phyloP scores from a whole-genome alignment of 2,113 vertebrate species.

The Mugil cephalus region DNA sequence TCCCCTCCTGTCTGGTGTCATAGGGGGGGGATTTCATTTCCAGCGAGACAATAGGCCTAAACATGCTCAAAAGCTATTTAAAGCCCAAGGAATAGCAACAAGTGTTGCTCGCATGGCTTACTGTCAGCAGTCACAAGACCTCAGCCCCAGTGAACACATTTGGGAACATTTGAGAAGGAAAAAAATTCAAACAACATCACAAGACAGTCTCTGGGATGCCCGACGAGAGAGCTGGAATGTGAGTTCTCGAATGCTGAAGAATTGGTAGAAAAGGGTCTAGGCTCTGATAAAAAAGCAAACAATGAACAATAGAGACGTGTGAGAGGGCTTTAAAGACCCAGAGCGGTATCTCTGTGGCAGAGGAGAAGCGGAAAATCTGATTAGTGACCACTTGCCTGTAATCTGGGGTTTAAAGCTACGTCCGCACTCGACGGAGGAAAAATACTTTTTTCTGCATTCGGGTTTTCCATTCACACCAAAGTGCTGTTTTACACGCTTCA shows the following conservation, averaged over 20 bases:
- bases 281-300: constrained; percentile 18
- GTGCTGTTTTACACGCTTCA: neutral
- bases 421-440: constrained; percentile 16
- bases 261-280: neutral
- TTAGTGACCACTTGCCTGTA: constrained; percentile 26
- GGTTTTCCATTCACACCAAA: neutral
- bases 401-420: constrained; percentile 24
- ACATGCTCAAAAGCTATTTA: constrained; percentile 34
- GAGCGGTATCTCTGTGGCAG: neutral
- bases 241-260: neutral
- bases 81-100: constrained; percentile 31
- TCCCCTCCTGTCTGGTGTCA: neutral
- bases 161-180: constrained; percentile 33
- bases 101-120: constrained; percentile 36
- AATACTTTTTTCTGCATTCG: neutral
- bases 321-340: constrained; percentile 5
- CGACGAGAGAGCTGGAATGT: constrained; percentile 51
- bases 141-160: constrained; percentile 40
- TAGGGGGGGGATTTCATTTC: constrained; percentile 14
- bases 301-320: neutral
- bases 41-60: constrained; percentile 22
- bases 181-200: constrained; percentile 52
- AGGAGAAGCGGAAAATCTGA: constrained; percentile 21
- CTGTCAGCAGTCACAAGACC: constrained; percentile 68
- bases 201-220: constrained; percentile 52